Evolutionary conservation across 2,888 invertebrate genomes (phyloP), one percentile per base, ranked within the genome.

Genomic region (Uropetala carovei): DNA sequence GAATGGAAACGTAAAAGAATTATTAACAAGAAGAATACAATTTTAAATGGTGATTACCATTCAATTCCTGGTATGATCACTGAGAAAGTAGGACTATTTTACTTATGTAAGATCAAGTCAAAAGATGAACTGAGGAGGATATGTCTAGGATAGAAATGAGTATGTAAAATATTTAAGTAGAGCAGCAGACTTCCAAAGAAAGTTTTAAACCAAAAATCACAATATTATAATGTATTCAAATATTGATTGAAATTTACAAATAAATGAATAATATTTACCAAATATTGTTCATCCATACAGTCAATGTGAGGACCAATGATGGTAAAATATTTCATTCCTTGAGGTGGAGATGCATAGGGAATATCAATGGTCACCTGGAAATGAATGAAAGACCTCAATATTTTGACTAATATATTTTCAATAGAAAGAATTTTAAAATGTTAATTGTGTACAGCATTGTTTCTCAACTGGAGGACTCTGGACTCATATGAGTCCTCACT

Each of bases 251-350:
- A 43, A 85, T 10, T 13, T 14, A 56, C 43, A 85, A 16, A 85
- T 56, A 14, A 10, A 10, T 27, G 43, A 16, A 10, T n/a, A 22
- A 43, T 5, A 43, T 96, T 95, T 94, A 97, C 97, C 95, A 97
- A 95, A 94, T 97, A 97, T 94, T 97, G 97, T 94, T 97, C 97
- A 93, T 97, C 97, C 97, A 97, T 97, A 94, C 97, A 97, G 95
- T 97, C 97, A 93, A 97, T 97, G 94, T 97, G 97, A 18, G 97
- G 97, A 4, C 97, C 97, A 93, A 97, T 97, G 85, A 97, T 96
- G 2, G 97, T 97, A 94, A 97, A 97, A 94, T 97, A 97, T 94
- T 97, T 97, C 95, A 97, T 97, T 16, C 97, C 97, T 94, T 97
- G 97, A 0, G 97, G 97, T 0, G 97, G 97, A 92, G 97, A 97